Evolutionary conservation across 2,888 invertebrate genomes (phyloP).

Genomic region (Aphodius granarius): DNA sequence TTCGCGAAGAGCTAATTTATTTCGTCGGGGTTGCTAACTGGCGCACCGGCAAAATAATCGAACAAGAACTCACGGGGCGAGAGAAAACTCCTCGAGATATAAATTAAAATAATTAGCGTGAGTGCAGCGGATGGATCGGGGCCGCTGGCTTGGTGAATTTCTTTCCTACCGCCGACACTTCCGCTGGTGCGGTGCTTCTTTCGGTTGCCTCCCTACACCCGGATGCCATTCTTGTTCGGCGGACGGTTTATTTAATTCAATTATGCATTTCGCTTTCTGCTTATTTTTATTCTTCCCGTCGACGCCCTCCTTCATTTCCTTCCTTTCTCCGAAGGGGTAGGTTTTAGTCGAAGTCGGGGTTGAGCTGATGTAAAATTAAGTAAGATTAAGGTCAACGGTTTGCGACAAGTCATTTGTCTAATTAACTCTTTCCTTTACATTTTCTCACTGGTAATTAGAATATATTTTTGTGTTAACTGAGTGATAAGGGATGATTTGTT

Average conservation of each 20-base stretch:
- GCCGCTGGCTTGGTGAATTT: slow-evolving; percentile 25
- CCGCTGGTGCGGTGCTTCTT: background rate
- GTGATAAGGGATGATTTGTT: background rate
- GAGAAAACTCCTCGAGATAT: slow-evolving; percentile 40
- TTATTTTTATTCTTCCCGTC: slow-evolving; percentile 25
- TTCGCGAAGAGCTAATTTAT: slow-evolving; percentile 46
- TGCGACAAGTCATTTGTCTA: slow-evolving; percentile 20
- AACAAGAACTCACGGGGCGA: slow-evolving; percentile 31
- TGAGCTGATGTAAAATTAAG: slow-evolving; percentile 13
- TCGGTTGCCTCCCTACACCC: slow-evolving; percentile 23
- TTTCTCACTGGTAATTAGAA: background rate
- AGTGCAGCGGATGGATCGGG: slow-evolving; percentile 27
- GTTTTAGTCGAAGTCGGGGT: background rate
- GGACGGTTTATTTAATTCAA: slow-evolving; percentile 33
- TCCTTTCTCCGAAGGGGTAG: background rate
- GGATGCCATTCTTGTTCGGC: background rate
- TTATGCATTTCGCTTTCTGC: slow-evolving; percentile 34
- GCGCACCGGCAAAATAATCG: slow-evolving; percentile 42
- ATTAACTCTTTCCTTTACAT: slow-evolving; percentile 15
- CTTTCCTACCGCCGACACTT: slow-evolving; percentile 31
- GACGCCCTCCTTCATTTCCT: background rate
- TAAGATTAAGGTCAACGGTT: slow-evolving; percentile 16
- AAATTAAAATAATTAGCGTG: slow-evolving; percentile 47
- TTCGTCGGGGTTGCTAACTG: slow-evolving; percentile 35
- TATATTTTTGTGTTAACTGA: background rate